Percentiles rank a stretch among this genome's conserved stretches.
Conservation (phyloP, 2,113 vertebrate genomes). For the Apeltes quadracus region DNA sequence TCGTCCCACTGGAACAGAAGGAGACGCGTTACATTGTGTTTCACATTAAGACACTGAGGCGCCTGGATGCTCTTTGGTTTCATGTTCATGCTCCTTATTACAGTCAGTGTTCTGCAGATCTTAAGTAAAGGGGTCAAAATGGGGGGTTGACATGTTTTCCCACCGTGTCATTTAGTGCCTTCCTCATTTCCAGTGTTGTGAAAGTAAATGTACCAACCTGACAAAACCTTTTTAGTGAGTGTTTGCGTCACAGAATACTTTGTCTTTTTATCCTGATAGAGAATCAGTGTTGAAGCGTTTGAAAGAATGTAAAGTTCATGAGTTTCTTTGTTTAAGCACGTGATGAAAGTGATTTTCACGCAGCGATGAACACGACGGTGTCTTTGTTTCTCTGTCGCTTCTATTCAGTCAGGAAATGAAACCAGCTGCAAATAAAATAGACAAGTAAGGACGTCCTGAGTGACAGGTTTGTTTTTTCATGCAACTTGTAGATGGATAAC, state of each 20-base stretch:
- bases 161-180: neutral
- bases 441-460: neutral
- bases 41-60: neutral
- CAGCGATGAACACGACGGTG: neutral
- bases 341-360: neutral
- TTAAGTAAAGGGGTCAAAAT: neutral
- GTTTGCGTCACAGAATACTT: neutral
- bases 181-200: neutral
- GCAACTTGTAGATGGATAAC: too few species aligned
- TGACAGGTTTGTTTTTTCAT: too few species aligned
- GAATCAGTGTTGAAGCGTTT: neutral
- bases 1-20: slow-evolving; percentile 48
- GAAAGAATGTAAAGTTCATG: neutral
- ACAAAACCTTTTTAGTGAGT: neutral
- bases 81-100: neutral
- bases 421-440: too few species aligned
- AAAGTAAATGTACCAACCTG: neutral
- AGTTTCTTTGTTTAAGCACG: neutral
- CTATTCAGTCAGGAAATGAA: neutral
- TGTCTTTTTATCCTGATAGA: neutral
- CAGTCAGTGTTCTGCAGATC: neutral
- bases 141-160: too few species aligned
- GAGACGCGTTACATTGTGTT: neutral
- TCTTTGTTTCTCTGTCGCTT: neutral
- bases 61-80: neutral